Evolutionary conservation across 2,888 invertebrate species (phyloP), one percentile per base, ranked within the genome.

Genomic region (Macroteleia sp.): DNA sequence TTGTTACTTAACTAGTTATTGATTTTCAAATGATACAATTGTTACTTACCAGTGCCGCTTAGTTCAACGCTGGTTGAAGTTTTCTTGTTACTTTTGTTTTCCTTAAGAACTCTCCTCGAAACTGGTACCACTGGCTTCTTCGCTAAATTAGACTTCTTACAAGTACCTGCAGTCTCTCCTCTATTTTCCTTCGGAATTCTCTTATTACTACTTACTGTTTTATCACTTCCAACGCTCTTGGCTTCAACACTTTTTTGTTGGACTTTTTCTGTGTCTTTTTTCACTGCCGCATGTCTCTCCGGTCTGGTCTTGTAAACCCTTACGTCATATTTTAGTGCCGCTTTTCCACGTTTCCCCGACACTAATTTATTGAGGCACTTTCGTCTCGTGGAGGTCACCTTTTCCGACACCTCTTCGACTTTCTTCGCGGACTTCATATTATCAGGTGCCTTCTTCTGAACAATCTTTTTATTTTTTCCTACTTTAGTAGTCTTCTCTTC

Each of bases 331-430:
- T 52, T 70, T 2, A 59, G 69, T n/a, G 92, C 91, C 9, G 85
- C 92, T 88, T 84, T 94, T 93, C 83, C 93, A 91, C 88, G 93
- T 93, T 78, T 93, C 3, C 16, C 16, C 0, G 52, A 88, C 92
- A 84, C 91, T 42, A 80, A 50, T 52, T 83, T 86, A 57, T 32
- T 87, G 77, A 87, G 86, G 88, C 89, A 89, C 87, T 89, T 89
- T 69, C 88, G 85, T 64, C 86, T 83, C 48, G 81, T 77, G 4
- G 69, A 54, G 6, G 46, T 67, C 19, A 77, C 59, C 25, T 81
- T 79, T 4, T 74, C 81, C 9, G 32, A 16, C 6, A 71, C 52
- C 9, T 81, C 79, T 5, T 62, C 48, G n/a, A 57, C 56, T 10
- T 61, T 81, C 22, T 75, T 82, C 14, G 61, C 16, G 0, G 42